These are phyloP conservation scores for Actinostola sp. DNA, from an alignment of 92 coral and sea anemone species.

Conservation along the genomic window DNA sequence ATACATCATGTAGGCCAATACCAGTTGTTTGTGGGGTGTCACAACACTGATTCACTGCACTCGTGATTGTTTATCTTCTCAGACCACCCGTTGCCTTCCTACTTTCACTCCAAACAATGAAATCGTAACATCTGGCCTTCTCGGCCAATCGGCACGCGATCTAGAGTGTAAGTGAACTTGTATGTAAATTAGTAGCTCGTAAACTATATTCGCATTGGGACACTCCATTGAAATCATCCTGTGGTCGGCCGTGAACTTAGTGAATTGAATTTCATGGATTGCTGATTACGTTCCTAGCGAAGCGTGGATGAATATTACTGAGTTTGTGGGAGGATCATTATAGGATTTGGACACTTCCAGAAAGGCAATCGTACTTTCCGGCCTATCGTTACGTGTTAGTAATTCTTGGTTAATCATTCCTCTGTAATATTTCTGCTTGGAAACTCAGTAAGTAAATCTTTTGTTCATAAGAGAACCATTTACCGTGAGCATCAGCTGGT, in stretches of 20 bases:
- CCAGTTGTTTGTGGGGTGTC: constrained; percentile 9
- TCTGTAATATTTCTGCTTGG: too few relatives aligned
- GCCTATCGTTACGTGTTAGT: too few relatives aligned
- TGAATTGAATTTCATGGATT: not conserved
- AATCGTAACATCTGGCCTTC: constrained; percentile 13
- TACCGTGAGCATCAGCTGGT: not conserved
- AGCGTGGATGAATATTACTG: not conserved
- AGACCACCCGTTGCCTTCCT: constrained; percentile 23
- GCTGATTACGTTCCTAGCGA: not conserved
- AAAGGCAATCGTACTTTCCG: too few relatives aligned
- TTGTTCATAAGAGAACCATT: not conserved
- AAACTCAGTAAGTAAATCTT: too few relatives aligned
- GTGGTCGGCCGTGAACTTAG: constrained; percentile 10
- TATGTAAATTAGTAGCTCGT: constrained; percentile 17
- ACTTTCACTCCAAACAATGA: constrained; percentile 2
- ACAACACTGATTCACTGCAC: not conserved
- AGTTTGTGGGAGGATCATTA: not conserved
- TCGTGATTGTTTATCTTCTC: constrained; percentile 7
- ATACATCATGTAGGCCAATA: constrained; percentile 12
- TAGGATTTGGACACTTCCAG: not conserved
- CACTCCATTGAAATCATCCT: not conserved
- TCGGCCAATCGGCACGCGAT: constrained; percentile 30
- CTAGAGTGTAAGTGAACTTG: constrained; percentile 26
- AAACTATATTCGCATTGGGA: not conserved
- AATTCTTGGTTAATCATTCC: too few relatives aligned